phyloP scores from a whole-genome alignment of 2,888 invertebrate genomes.

The Helicoverpa assulta region DNA sequence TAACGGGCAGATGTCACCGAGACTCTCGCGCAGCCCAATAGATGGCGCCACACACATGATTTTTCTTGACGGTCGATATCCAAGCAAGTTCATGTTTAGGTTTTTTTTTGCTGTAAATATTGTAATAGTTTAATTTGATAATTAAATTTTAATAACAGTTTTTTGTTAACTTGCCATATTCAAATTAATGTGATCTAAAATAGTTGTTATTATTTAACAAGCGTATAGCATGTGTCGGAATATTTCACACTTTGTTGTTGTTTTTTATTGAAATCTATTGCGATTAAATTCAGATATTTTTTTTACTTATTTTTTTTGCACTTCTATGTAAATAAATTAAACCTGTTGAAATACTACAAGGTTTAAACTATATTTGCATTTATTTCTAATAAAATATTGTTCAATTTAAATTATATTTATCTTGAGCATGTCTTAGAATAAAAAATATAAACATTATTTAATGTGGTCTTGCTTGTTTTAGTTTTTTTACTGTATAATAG shows the following conservation, averaged over 20 bases:
- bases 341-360: conserved; percentile 2
- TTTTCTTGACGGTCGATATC: conserved; percentile 39
- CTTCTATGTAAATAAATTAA: not conserved
- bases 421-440: not conserved
- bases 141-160: not conserved
- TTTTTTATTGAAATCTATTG: no score
- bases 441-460: conserved; percentile 1
- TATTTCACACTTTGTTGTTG: no score
- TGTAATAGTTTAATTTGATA: not conserved
- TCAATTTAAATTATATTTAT: not conserved
- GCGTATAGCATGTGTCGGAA: no score
- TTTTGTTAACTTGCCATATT: not conserved
- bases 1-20: conserved; percentile 73
- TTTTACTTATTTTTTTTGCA: not conserved
- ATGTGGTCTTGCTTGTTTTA: not conserved
- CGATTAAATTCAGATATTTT: not conserved
- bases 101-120: not conserved
- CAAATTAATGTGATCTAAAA: no score
- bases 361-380: not conserved
- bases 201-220: no score
- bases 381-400: conserved; percentile 2
- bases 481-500: conserved; percentile 22
- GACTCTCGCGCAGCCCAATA: conserved; percentile 44
- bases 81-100: not conserved
- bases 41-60: conserved; percentile 63